phyloP scores from a whole-genome alignment of 2,888 invertebrate genomes.

The Glyphotaelius pellucidus region DNA sequence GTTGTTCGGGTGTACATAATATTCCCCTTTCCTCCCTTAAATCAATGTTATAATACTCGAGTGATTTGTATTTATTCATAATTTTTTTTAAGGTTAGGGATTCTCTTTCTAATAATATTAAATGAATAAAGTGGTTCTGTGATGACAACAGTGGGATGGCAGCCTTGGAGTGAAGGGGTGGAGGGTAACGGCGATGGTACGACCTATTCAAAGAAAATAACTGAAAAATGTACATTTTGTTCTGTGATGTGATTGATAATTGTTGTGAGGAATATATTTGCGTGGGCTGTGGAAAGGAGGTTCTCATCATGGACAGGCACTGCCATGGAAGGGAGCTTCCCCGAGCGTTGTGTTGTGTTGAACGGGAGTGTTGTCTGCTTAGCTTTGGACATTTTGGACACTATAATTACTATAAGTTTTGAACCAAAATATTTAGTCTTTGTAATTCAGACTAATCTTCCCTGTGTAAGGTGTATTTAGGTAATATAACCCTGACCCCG shows the following conservation, averaged over 20 bases:
- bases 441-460: background rate
- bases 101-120: conserved; percentile 24
- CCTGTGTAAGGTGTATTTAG: background rate
- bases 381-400: background rate
- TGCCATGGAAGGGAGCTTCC: background rate
- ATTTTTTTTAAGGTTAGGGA: conserved; percentile 35
- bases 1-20: background rate
- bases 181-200: background rate
- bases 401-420: background rate
- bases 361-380: background rate
- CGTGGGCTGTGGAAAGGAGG: conserved; percentile 20
- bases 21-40: background rate
- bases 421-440: conserved; percentile 2
- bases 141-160: background rate
- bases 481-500: background rate
- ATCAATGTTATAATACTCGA: conserved; percentile 22
- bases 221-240: conserved; percentile 49
- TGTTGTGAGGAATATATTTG: conserved; percentile 56
- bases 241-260: conserved; percentile 65
- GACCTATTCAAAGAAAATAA: conserved; percentile 37
- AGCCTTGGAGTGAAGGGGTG: background rate
- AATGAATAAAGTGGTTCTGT: conserved; percentile 35
- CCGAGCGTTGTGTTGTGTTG: background rate
- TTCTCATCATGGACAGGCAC: background rate
- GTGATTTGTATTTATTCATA: conserved; percentile 3